Evolutionary conservation across 2,113 vertebrate genomes (phyloP), one percentile per base, ranked within the genome.

Genomic region (Centropus bengalensis): DNA sequence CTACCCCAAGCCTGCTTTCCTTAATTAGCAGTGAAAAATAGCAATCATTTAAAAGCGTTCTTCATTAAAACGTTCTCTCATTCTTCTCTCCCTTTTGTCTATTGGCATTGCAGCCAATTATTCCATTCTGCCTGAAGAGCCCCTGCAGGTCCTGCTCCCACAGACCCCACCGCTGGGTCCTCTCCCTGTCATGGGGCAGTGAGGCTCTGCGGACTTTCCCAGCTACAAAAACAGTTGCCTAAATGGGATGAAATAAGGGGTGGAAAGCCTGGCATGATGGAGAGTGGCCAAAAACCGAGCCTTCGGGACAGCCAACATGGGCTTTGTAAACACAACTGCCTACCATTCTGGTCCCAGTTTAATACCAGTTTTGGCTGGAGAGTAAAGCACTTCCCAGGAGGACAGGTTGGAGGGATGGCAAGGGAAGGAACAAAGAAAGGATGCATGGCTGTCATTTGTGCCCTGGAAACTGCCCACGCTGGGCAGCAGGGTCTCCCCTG

Each of bases 301-400:
- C 59, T 33, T 64, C 14, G 0, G 28, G 19, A 6, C 3, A 56
- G 24, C 23, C 0, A 3, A 55, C 47, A 15, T 8, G 1, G 4
- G 30, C 33, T 55, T 51, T 66, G 52, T 49, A 21, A 49, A 23
- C 47, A 23, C 47, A 21, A 49, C 20, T 23, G 47, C 21, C 47
- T 23, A 21, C 47, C 22, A 22, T 23, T 54, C 28, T 47, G 38
- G 23, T 30, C 14, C 59, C 14, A 14, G 26, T 74, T 49, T 55
- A 23, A 54, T 6, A 40, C 4, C 5, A 10, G 15, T 28, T 30
- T 20, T 11, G 44, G 8, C 24, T 27, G 42, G 67, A 42, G 8
- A 10, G 11, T 15, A 32, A 66, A 27, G 6, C 18, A 22, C 21
- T 27, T 49, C 44, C 45, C 8, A n/a, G 26, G 33, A 21, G 18